Evolutionary conservation across 2,888 invertebrate species (phyloP).

Genomic region (Artemia sinica): DNA sequence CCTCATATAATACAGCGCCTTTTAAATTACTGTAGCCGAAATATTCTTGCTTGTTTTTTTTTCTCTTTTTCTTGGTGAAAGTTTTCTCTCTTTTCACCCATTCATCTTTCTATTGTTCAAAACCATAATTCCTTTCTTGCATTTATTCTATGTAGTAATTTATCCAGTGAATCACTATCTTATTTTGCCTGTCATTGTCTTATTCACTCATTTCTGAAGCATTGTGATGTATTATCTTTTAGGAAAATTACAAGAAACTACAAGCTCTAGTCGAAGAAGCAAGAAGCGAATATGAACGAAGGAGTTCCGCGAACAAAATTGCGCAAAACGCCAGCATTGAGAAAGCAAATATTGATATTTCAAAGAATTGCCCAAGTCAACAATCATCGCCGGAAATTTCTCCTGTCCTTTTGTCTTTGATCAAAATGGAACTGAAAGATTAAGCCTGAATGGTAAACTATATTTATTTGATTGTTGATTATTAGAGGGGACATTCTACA

Average conservation of each 20-base stretch:
- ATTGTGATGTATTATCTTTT: neutral
- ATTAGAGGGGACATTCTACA: no score
- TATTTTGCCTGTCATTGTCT: no score
- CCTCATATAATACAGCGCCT: no score
- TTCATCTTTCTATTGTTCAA: no score
- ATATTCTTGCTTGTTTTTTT: no score
- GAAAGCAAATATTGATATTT: neutral
- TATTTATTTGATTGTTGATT: no score
- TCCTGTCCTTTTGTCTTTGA: neutral
- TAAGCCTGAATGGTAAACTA: neutral
- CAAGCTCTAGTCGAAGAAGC: neutral
- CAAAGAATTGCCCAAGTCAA: neutral
- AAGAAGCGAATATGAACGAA: conserved; percentile 4
- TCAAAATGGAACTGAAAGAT: conserved; percentile 1
- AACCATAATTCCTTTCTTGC: no score
- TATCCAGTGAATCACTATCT: neutral
- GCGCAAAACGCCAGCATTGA: neutral
- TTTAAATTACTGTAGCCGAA: no score
- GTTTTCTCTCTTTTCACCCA: no score
- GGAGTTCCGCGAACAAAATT: neutral
- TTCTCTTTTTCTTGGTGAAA: no score
- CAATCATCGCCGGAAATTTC: neutral
- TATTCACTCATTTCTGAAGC: no score
- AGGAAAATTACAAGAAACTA: conserved; percentile 4
- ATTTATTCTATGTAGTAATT: no score